Conservation (phyloP, 2,888 invertebrate genomes). For the Caenorhabditis plicata region DNA sequence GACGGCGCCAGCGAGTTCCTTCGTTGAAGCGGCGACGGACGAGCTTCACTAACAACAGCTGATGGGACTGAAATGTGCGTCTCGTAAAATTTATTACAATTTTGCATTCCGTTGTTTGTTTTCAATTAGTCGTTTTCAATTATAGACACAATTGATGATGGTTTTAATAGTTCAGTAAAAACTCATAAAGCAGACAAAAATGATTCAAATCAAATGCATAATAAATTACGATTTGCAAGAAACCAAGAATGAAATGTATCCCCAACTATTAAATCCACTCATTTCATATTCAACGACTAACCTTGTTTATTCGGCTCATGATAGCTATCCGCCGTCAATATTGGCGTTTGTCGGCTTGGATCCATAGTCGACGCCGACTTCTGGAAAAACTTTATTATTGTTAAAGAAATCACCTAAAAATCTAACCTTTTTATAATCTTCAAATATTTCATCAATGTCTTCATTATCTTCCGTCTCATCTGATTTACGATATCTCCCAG, state of each 20-base stretch:
- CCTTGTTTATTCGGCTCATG: slow-evolving; percentile 25
- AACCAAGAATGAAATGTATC: too few species aligned
- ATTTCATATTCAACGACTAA: slow-evolving; percentile 1
- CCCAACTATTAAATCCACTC: too few species aligned
- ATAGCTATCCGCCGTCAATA: slow-evolving; percentile 25
- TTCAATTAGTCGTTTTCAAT: too few species aligned
- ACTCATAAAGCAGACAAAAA: too few species aligned
- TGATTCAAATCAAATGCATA: too few species aligned
- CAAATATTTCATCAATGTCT: slow-evolving; percentile 27
- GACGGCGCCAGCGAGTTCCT: slow-evolving; percentile 39
- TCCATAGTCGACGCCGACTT: slow-evolving; percentile 10
- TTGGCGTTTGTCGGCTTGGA: slow-evolving; percentile 12
- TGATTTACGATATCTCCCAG: slow-evolving; percentile 24
- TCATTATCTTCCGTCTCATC: slow-evolving; percentile 14
- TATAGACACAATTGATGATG: too few species aligned
- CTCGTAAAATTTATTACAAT: too few species aligned
- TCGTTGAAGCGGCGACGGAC: slow-evolving; percentile 27
- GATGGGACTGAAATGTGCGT: slow-evolving; percentile 33
- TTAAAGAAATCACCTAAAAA: background rate
- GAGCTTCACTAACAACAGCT: slow-evolving; percentile 18
- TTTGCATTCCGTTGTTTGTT: too few species aligned
- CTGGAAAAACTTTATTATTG: background rate
- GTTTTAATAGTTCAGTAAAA: too few species aligned
- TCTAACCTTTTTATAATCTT: slow-evolving; percentile 21
- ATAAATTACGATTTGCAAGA: too few species aligned